phyloP scores from a whole-genome alignment of 2,888 invertebrate species.

The Mycalesis mineus region DNA sequence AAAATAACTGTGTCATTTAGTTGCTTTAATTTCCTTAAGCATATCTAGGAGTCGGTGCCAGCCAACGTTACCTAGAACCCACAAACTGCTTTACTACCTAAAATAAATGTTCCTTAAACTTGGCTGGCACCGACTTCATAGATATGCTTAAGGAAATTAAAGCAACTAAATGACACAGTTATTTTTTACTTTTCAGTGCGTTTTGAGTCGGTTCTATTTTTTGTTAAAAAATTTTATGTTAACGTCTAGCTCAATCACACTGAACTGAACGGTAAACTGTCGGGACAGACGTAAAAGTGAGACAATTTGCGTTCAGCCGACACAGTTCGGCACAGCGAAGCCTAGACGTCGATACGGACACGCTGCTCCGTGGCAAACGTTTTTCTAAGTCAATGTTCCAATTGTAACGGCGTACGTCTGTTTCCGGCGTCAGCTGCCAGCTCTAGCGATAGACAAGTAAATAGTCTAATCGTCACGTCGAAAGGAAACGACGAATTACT shows the following conservation, averaged over 20 bases:
- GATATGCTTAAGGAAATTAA: too few species aligned
- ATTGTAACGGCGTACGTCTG: conserved; percentile 73
- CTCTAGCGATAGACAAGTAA: conserved; percentile 73
- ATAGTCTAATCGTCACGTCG: conserved; percentile 76
- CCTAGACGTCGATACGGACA: conserved; percentile 50
- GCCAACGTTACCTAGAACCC: too few species aligned
- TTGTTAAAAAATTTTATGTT: too few species aligned
- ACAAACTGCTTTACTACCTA: too few species aligned
- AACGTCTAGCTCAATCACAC: conserved; percentile 3
- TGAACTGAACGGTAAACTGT: conserved; percentile 7
- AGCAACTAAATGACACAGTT: too few species aligned
- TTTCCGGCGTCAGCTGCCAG: conserved; percentile 73
- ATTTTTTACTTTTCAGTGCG: too few species aligned
- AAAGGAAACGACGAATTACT: conserved; percentile 76
- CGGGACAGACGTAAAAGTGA: conserved; percentile 32
- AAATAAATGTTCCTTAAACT: too few species aligned
- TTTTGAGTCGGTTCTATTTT: too few species aligned
- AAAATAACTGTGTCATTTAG: too few species aligned
- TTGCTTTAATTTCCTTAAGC: too few species aligned
- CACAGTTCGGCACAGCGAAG: conserved; percentile 34
- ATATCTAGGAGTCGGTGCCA: too few species aligned
- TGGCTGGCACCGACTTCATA: too few species aligned
- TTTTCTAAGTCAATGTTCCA: conserved; percentile 75
- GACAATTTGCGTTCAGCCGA: conserved; percentile 40
- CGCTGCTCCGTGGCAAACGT: conserved; percentile 53